These are phyloP conservation scores for Clarias fuscus DNA, from an alignment of 2,797 vertebrate genomes.

Conservation along the genomic window DNA sequence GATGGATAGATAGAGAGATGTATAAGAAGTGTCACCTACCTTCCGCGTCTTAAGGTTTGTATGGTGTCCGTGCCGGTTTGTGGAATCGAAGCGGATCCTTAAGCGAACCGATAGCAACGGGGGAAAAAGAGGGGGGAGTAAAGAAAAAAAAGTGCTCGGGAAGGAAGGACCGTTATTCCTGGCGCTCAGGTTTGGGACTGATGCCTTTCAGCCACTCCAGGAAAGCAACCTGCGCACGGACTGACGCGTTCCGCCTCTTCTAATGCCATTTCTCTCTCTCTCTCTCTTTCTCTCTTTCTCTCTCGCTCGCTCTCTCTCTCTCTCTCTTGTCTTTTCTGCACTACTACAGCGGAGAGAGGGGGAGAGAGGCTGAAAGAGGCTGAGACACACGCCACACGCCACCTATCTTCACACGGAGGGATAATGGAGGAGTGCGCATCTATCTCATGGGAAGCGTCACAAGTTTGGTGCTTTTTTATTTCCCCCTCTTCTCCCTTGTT, in stretches of 20 bases:
- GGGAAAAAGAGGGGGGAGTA: conserved; percentile 55
- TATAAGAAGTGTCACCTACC: conserved; percentile 75
- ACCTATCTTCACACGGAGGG: conserved; percentile 99
- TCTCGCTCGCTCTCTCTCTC: conserved; percentile 41
- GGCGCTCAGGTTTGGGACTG: conserved; percentile 98
- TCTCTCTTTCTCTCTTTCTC: conserved; percentile 56
- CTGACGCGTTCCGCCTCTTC: conserved; percentile 99
- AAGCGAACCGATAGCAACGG: conserved; percentile 55
- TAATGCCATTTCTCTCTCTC: conserved; percentile 99
- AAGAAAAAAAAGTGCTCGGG: conserved; percentile 73
- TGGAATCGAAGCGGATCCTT: conserved; percentile 74
- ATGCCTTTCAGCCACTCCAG: conserved; percentile 99
- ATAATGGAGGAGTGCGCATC: conserved; percentile 99
- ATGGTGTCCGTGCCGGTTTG: conserved; percentile 80
- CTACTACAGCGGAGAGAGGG: conserved; percentile 73
- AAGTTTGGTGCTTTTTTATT: conserved; percentile 67
- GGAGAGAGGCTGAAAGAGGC: conserved; percentile 78
- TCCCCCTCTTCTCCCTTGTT: neutral
- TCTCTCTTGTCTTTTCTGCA: conserved; percentile 89
- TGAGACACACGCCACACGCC: conserved; percentile 99
- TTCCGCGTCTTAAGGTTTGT: conserved; percentile 63
- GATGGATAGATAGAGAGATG: neutral
- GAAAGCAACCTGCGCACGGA: conserved; percentile 99
- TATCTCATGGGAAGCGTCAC: conserved; percentile 95
- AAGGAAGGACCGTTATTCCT: conserved; percentile 98